A percentile compares a stretch with the other conserved stretches of the same genome.
phyloP scores from a whole-genome alignment of 2,797 vertebrate species.

The Adrianichthys oophorus region DNA sequence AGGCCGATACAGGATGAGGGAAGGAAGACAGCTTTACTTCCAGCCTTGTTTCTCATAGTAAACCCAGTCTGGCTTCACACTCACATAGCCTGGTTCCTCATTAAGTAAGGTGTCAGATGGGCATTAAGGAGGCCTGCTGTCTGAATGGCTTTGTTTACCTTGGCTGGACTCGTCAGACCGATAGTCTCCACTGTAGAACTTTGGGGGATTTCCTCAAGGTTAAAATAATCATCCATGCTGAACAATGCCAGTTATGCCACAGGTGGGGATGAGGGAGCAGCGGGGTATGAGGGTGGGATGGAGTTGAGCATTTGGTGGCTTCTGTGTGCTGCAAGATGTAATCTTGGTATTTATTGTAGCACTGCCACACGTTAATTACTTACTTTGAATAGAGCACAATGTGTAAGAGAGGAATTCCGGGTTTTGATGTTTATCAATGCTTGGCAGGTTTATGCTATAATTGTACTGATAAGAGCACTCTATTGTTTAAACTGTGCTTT shows the following conservation, averaged over 20 bases:
- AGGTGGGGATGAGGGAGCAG: conserved; percentile 25
- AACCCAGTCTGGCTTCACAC: conserved; percentile 17
- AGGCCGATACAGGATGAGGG: conserved; percentile 54
- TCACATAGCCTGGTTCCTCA: conserved; percentile 25
- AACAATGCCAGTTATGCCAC: conserved; percentile 64
- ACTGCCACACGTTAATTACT: conserved; percentile 43
- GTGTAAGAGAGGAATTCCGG: conserved; percentile 55
- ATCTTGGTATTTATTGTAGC: conserved; percentile 58
- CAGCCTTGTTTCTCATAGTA: conserved; percentile 39
- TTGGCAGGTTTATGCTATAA: conserved; percentile 68
- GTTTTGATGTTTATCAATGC: conserved; percentile 48
- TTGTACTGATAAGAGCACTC: conserved; percentile 41
- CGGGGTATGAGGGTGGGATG: conserved; percentile 22
- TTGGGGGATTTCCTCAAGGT: conserved; percentile 71
- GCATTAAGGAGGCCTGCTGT: conserved; percentile 33
- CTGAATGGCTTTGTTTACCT: conserved; percentile 72
- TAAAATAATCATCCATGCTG: conserved; percentile 58
- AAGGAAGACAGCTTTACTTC: conserved; percentile 46
- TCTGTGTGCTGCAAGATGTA: conserved; percentile 52
- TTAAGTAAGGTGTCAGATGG: conserved; percentile 47
- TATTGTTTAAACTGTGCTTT: conserved; percentile 52
- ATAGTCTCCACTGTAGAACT: conserved; percentile 57
- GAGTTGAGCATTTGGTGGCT: conserved; percentile 37
- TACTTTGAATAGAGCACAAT: conserved; percentile 58
- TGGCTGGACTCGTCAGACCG: conserved; percentile 67